Evolutionary conservation across 2,888 invertebrate species (phyloP).

Genomic region (Hypena proboscidalis): DNA sequence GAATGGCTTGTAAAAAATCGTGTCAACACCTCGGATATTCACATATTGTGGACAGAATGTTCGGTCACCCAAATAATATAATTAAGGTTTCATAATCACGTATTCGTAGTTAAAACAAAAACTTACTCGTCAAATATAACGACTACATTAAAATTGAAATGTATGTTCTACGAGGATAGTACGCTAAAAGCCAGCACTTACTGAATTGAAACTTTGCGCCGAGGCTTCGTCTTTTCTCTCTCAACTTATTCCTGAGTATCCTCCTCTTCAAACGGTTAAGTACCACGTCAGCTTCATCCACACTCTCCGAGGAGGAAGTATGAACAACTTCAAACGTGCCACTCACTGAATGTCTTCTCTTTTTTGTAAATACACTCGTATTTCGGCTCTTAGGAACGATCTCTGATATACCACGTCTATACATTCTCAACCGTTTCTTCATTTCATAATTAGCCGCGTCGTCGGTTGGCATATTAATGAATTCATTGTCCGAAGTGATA

Average conservation of each 20-base stretch:
- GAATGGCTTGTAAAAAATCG: constrained; percentile 32
- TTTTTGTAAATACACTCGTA: constrained; percentile 58
- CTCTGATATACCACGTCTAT: constrained; percentile 80
- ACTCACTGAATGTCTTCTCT: constrained; percentile 72
- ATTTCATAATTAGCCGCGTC: constrained; percentile 77
- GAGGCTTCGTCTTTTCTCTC: constrained; percentile 73
- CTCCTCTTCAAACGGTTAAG: constrained; percentile 79
- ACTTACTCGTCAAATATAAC: constrained; percentile 6
- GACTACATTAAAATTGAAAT: not conserved
- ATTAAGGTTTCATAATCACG: constrained; percentile 21
- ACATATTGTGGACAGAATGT: constrained; percentile 25
- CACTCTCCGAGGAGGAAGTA: constrained; percentile 81
- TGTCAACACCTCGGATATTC: constrained; percentile 21
- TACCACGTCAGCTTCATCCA: constrained; percentile 81
- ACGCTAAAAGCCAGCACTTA: constrained; percentile 52
- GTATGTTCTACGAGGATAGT: constrained; percentile 12
- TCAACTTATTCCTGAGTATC: constrained; percentile 79
- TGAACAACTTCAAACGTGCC: constrained; percentile 58
- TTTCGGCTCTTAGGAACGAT: constrained; percentile 60
- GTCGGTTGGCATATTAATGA: constrained; percentile 73
- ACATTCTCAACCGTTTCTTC: constrained; percentile 79
- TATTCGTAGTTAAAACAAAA: constrained; percentile 20
- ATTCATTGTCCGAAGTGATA: constrained; percentile 70
- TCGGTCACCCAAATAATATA: constrained; percentile 24
- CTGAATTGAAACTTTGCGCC: constrained; percentile 67